phyloP scores from a whole-genome alignment of 2,888 invertebrate genomes.

The Halictus ligatus region DNA sequence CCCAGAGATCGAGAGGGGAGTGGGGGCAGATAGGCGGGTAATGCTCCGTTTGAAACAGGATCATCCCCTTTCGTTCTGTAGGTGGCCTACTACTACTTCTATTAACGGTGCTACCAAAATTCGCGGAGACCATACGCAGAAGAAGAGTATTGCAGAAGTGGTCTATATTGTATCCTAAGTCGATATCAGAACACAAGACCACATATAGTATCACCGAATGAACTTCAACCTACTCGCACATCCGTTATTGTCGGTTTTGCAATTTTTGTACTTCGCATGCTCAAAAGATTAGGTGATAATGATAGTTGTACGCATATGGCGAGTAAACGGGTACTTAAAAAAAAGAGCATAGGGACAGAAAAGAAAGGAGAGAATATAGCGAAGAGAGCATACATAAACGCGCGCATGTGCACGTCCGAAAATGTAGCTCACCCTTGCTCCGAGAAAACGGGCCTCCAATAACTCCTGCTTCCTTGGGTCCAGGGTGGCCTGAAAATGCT shows the following conservation, averaged over 20 bases:
- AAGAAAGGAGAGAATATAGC: constrained; percentile 1
- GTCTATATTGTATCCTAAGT: too few relatives aligned
- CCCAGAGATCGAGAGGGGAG: not conserved
- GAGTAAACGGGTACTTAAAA: not conserved
- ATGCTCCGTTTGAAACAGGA: not conserved
- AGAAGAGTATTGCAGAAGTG: not conserved
- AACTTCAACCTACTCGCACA: not conserved
- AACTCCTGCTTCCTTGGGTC: constrained; percentile 99
- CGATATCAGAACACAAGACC: too few relatives aligned
- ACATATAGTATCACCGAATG: not conserved
- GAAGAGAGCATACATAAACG: constrained; percentile 6
- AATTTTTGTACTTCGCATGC: not conserved
- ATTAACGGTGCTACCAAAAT: not conserved
- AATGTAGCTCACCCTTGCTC: constrained; percentile 93
- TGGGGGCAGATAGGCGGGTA: not conserved
- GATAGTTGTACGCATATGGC: not conserved
- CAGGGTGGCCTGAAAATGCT: constrained; percentile 97
- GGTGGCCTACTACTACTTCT: not conserved
- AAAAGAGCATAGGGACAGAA: constrained; percentile 27
- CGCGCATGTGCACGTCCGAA: not conserved
- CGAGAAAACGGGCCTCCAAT: constrained; percentile 98
- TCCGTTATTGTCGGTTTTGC: not conserved
- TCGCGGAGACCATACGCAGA: not conserved
- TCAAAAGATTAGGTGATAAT: not conserved
- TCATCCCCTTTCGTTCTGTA: not conserved